Percentiles rank a stretch among this genome's conserved stretches.
Conservation (phyloP, 2,113 vertebrate genomes). For the Syngnathoides biaculeatus region DNA sequence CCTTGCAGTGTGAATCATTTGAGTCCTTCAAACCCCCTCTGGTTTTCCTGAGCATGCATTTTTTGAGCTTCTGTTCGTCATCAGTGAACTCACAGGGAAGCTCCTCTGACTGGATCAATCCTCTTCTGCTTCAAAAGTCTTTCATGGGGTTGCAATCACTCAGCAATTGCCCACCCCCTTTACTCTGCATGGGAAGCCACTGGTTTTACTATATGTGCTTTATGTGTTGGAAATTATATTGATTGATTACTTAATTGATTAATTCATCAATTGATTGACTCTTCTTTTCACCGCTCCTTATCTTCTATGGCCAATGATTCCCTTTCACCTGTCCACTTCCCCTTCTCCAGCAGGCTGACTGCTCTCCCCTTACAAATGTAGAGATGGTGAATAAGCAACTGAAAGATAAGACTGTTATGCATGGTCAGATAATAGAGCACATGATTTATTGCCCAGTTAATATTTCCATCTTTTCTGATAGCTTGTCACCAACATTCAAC, state of each 20-base stretch:
- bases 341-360: constrained; percentile 22
- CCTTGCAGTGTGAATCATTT: constrained; percentile 18
- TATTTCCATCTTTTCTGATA: constrained; percentile 6
- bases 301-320: constrained; percentile 42
- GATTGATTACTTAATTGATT: no score
- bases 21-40: constrained; percentile 6
- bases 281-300: constrained; percentile 33
- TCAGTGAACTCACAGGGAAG: constrained; percentile 25
- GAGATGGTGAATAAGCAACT: constrained; percentile 27
- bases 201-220: constrained; percentile 45
- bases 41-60: constrained; percentile 16
- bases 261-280: no score
- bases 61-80: constrained; percentile 20
- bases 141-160: constrained; percentile 36
- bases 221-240: constrained; percentile 68
- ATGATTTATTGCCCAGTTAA: constrained; percentile 19
- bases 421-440: constrained; percentile 23
- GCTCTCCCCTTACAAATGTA: constrained; percentile 19
- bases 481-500: constrained; percentile 2
- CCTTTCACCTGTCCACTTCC: constrained; percentile 34
- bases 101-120: constrained; percentile 34
- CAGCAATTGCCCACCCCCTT: constrained; percentile 12
- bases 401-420: constrained; percentile 13
- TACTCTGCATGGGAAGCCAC: constrained; percentile 30
- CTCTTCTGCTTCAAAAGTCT: constrained; percentile 25